A percentile compares a stretch with the other conserved stretches of the same genome.
These are phyloP conservation scores for Micronisus gabar DNA, from an alignment of 2,113 vertebrate genomes.

Conservation along the genomic window DNA sequence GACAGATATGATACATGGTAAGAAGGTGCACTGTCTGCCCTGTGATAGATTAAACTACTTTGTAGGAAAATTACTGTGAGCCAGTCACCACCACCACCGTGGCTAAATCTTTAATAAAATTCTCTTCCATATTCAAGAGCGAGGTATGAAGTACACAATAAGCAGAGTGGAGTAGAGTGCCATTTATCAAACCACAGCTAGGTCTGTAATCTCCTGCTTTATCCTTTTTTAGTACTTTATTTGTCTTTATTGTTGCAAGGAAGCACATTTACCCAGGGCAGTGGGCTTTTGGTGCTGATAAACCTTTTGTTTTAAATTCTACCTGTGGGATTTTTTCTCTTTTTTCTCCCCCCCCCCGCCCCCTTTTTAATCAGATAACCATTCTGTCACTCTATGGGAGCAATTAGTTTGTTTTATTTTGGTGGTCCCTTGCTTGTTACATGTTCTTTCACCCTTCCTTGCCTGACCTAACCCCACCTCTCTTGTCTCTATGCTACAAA, in stretches of 20 bases:
- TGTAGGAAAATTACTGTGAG: conserved; percentile 99
- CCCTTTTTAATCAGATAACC: not conserved
- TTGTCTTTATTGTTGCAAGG: conserved; percentile 78
- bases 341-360: not conserved
- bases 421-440: conserved; percentile 51
- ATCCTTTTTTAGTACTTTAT: conserved; percentile 78
- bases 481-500: not conserved
- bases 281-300: conserved; percentile 64
- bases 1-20: conserved; percentile 98
- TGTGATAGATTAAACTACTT: conserved; percentile 99
- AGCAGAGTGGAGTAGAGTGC: conserved; percentile 80
- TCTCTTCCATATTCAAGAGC: conserved; percentile 94
- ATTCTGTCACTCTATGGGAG: conserved; percentile 23
- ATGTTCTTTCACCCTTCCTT: not conserved
- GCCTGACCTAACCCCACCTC: not conserved
- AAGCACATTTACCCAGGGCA: conserved; percentile 74
- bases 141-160: conserved; percentile 87
- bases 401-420: conserved; percentile 63
- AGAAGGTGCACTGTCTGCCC: conserved; percentile 97
- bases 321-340: not conserved
- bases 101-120: conserved; percentile 99
- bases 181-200: conserved; percentile 84
- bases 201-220: conserved; percentile 80
- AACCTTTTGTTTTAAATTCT: conserved; percentile 60
- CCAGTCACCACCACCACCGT: conserved; percentile 91